These are phyloP conservation scores for Papilio dardanus DNA, from an alignment of 1,140 invertebrate species.

Conservation along the genomic window DNA sequence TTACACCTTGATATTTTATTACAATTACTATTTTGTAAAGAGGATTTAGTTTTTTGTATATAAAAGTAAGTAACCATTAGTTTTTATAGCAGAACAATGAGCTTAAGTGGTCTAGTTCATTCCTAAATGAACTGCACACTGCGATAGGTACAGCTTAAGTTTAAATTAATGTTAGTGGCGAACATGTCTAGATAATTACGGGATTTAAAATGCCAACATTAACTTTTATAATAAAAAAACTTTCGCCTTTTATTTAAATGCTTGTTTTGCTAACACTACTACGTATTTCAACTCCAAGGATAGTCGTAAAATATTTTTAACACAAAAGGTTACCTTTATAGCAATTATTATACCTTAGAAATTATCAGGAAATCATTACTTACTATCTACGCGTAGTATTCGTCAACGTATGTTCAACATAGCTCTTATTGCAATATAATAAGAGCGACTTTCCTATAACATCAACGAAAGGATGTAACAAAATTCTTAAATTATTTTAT, in stretches of 20 bases:
- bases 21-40: constrained; percentile 18
- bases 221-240: constrained; percentile 4
- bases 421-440: no score
- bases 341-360: no score
- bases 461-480: no score
- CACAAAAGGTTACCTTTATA: no score
- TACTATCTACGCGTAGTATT: no score
- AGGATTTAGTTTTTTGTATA: constrained; percentile 4
- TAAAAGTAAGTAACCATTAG: constrained; percentile 37
- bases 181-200: constrained; percentile 37
- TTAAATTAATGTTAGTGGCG: constrained; percentile 28
- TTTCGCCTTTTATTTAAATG: not conserved
- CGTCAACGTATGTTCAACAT: no score
- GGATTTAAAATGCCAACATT: constrained; percentile 18
- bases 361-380: no score
- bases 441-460: no score
- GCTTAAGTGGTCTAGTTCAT: constrained; percentile 30
- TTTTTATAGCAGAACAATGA: constrained; percentile 35
- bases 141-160: constrained; percentile 13
- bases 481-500: no score
- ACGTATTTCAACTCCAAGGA: not conserved
- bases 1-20: constrained; percentile 15
- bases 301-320: no score
- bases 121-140: constrained; percentile 34
- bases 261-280: not conserved